A percentile compares a stretch with the other conserved stretches of the same genome.
Conservation (phyloP, 2,113 vertebrate genomes). For the Trogon melanurus region DNA sequence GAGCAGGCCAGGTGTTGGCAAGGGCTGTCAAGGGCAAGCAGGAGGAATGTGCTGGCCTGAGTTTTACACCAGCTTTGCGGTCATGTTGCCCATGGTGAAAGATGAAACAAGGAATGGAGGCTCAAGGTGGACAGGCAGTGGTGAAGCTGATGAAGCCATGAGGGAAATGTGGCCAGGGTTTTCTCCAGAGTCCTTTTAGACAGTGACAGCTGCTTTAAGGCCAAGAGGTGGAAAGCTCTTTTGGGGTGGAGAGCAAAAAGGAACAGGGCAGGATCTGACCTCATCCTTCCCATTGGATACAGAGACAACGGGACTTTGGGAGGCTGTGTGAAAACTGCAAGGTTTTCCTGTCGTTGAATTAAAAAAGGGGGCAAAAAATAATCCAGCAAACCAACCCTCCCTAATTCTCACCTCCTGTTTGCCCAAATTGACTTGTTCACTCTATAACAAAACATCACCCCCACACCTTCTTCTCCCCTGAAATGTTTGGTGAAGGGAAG, state of each 20-base stretch:
- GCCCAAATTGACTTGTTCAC: neutral
- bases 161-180: neutral
- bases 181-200: neutral
- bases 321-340: neutral
- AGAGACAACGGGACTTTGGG: neutral
- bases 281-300: neutral
- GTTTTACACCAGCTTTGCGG: neutral
- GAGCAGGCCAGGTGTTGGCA: neutral
- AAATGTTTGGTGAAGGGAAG: neutral
- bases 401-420: neutral
- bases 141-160: neutral
- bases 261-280: neutral
- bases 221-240: neutral
- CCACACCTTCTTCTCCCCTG: neutral
- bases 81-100: neutral
- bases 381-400: rapidly evolving
- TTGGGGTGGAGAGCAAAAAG: neutral
- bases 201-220: neutral
- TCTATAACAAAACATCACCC: neutral
- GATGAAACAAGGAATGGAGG: neutral
- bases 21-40: neutral
- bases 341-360: neutral
- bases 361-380: neutral
- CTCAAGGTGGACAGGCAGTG: neutral
- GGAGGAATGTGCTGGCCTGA: rapidly evolving